These are phyloP conservation scores for Antedon mediterranea DNA, from an alignment of 53 echinoderm and acorn worm genomes.

Conservation along the genomic window DNA sequence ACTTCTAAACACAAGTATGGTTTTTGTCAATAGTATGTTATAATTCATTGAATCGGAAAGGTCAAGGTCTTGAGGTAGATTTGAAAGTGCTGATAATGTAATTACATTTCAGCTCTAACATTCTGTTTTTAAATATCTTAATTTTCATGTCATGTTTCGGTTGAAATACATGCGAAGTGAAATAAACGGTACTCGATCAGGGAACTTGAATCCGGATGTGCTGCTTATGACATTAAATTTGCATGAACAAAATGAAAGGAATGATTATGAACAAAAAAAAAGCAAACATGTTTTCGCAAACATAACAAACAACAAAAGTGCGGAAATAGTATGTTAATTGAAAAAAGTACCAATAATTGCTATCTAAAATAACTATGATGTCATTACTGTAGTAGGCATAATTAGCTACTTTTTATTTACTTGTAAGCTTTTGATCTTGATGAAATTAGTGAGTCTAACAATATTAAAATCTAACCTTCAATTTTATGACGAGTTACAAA, in stretches of 20 bases:
- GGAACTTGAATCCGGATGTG: neutral
- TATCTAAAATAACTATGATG: no score
- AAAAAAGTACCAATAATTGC: no score
- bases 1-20: neutral
- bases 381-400: no score
- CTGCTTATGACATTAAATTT: no score
- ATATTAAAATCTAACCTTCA: no score
- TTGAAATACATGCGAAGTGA: neutral
- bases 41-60: neutral
- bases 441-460: no score
- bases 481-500: no score
- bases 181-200: neutral
- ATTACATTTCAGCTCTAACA: neutral
- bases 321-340: no score
- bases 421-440: no score
- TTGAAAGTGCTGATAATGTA: neutral
- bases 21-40: neutral
- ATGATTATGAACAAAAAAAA: constrained; percentile 5
- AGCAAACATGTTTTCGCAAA: neutral
- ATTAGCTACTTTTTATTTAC: no score
- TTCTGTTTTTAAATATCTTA: neutral
- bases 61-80: neutral
- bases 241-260: constrained; percentile 2
- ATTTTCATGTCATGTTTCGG: neutral
- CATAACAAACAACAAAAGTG: neutral